Evolutionary conservation across 1,140 invertebrate genomes (phyloP).

Genomic region (Trichonephila clavata): DNA sequence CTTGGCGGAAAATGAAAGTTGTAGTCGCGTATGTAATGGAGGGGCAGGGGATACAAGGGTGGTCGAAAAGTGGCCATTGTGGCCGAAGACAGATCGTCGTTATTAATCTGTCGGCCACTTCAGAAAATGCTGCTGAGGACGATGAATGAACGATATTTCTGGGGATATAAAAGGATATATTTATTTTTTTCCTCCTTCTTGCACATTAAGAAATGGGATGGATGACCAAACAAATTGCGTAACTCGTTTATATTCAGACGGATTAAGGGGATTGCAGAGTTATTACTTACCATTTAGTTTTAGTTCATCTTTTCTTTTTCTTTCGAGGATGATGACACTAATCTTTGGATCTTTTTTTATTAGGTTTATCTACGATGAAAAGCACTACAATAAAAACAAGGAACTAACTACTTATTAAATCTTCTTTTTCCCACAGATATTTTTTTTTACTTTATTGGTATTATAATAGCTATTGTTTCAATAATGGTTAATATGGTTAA

Average conservation of each 20-base stretch:
- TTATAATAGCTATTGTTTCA: too few species aligned
- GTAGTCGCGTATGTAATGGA: conserved; percentile 44
- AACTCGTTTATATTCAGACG: conserved; percentile 35
- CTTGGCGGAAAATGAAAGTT: conserved; percentile 56
- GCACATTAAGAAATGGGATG: not conserved
- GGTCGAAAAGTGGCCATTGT: conserved; percentile 72
- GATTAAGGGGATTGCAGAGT: not conserved
- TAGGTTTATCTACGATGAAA: too few species aligned
- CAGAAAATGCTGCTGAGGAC: conserved; percentile 34
- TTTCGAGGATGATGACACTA: not conserved
- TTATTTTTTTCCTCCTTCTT: not conserved
- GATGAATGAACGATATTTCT: conserved; percentile 48
- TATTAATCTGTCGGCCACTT: conserved; percentile 73
- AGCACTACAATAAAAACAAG: too few species aligned
- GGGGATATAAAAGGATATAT: not conserved
- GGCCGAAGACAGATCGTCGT: conserved; percentile 69
- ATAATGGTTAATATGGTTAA: too few species aligned
- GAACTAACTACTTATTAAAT: too few species aligned
- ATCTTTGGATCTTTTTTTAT: not conserved
- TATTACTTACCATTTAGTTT: not conserved
- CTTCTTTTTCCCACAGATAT: too few species aligned
- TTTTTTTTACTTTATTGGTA: too few species aligned
- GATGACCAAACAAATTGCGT: conserved; percentile 22
- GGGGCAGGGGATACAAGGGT: conserved; percentile 25
- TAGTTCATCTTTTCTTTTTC: not conserved